phyloP scores from a whole-genome alignment of 2,113 vertebrate genomes.

The Myxocyprinus asiaticus region DNA sequence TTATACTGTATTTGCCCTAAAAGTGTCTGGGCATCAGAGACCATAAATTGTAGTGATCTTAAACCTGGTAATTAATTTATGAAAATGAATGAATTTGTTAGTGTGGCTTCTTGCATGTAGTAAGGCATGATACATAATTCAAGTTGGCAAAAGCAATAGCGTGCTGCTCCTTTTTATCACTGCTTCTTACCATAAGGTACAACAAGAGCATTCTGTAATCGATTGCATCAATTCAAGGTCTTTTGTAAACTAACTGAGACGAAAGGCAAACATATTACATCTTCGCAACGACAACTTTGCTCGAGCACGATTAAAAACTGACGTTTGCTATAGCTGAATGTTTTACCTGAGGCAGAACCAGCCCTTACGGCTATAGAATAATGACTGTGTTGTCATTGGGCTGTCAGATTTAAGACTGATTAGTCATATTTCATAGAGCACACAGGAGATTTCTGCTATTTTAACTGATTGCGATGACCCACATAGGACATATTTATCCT shows the following conservation, averaged over 20 bases:
- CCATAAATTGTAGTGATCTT: no score
- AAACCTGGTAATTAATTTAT: no score
- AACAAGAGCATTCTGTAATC: conserved; percentile 43
- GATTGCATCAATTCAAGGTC: conserved; percentile 56
- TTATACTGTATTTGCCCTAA: no score
- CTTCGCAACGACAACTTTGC: conserved; percentile 48
- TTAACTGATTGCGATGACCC: conserved; percentile 54
- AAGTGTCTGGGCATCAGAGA: no score
- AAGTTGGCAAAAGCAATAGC: no score
- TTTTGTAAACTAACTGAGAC: conserved; percentile 60
- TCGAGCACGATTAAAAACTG: conserved; percentile 43
- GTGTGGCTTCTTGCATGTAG: no score
- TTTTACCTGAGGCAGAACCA: conserved; percentile 46
- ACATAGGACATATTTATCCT: conserved; percentile 44
- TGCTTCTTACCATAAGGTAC: neutral
- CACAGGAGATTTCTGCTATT: conserved; percentile 42
- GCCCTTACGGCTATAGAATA: conserved; percentile 20
- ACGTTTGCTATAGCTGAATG: conserved; percentile 42
- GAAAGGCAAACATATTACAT: conserved; percentile 62
- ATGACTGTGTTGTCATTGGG: conserved; percentile 30
- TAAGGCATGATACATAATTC: no score
- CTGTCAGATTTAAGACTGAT: conserved; percentile 56
- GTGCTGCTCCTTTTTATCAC: no score
- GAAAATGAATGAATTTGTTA: no score
- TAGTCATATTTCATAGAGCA: conserved; percentile 50